Percentiles rank a stretch among this genome's conserved stretches.
These are phyloP conservation scores for Barypeithes pellucidus DNA, from an alignment of 2,888 invertebrate species.

Conservation along the genomic window DNA sequence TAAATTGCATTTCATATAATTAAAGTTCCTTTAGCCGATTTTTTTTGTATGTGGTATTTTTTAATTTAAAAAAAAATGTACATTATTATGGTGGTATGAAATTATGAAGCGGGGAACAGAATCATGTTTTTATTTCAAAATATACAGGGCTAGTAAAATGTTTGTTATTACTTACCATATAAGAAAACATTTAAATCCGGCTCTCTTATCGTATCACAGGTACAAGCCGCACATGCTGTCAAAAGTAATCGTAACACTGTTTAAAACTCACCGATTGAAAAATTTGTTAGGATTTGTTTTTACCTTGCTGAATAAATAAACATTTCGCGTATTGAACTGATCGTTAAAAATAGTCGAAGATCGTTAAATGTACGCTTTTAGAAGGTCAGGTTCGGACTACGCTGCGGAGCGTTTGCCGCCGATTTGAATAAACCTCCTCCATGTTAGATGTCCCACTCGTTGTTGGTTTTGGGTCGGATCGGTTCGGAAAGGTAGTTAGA, in stretches of 20 bases:
- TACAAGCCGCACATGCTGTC: constrained; percentile 14
- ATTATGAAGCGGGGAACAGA: too few species aligned
- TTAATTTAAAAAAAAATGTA: too few species aligned
- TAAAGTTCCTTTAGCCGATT: too few species aligned
- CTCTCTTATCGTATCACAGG: constrained; percentile 7
- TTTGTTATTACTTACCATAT: constrained; percentile 24
- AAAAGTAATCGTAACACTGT: constrained; percentile 23
- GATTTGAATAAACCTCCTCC: constrained; percentile 50
- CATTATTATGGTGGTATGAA: too few species aligned
- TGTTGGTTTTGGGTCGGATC: constrained; percentile 27
- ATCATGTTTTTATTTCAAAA: too few species aligned
- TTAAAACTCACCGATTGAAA: constrained; percentile 19
- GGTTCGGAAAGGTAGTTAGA: constrained; percentile 25
- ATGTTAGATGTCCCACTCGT: constrained; percentile 46
- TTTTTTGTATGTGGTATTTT: too few species aligned
- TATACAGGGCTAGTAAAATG: neutral
- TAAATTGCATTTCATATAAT: too few species aligned
- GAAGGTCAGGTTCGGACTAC: constrained; percentile 52
- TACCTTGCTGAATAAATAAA: constrained; percentile 46
- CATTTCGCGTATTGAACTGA: constrained; percentile 47
- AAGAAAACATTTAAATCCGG: constrained; percentile 27
- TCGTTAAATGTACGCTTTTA: constrained; percentile 44
- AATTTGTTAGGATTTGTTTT: constrained; percentile 33
- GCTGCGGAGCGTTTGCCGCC: constrained; percentile 40
- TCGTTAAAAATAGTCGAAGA: constrained; percentile 47